A percentile compares a stretch with the other conserved stretches of the same genome.
Evolutionary conservation across 2,888 invertebrate genomes (phyloP).

Genomic region (Leptogaster cylindrica): DNA sequence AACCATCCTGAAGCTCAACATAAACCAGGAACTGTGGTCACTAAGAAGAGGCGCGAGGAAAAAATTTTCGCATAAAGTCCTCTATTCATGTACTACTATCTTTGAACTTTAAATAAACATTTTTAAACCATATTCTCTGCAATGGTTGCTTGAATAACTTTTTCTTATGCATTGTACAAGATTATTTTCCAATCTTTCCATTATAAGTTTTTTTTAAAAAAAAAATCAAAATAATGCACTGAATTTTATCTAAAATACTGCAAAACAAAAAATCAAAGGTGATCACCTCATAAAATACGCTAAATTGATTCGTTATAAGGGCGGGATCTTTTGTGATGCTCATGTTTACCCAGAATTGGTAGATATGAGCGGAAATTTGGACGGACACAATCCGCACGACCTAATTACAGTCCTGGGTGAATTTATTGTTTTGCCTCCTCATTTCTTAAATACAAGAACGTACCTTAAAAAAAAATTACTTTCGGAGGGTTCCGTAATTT

Average conservation of each 20-base stretch:
- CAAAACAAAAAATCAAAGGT: neutral
- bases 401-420: slow-evolving; percentile 4
- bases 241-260: no score
- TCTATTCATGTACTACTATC: no score
- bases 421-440: neutral
- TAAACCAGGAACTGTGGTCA: slow-evolving; percentile 93
- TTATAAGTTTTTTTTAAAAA: no score
- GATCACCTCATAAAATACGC: neutral
- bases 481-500: neutral
- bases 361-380: neutral
- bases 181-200: no score
- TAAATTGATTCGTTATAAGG: no score
- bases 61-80: slow-evolving; percentile 88
- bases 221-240: no score
- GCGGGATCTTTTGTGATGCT: neutral
- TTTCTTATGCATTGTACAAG: no score
- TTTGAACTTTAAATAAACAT: neutral
- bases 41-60: slow-evolving; percentile 91
- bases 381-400: neutral
- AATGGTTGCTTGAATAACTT: no score
- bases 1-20: slow-evolving; percentile 99
- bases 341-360: slow-evolving; percentile 2
- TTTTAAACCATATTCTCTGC: no score
- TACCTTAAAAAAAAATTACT: neutral
- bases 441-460: neutral